Evolutionary conservation across 2,797 vertebrate genomes (phyloP).

Genomic region (Meda fulgida): DNA sequence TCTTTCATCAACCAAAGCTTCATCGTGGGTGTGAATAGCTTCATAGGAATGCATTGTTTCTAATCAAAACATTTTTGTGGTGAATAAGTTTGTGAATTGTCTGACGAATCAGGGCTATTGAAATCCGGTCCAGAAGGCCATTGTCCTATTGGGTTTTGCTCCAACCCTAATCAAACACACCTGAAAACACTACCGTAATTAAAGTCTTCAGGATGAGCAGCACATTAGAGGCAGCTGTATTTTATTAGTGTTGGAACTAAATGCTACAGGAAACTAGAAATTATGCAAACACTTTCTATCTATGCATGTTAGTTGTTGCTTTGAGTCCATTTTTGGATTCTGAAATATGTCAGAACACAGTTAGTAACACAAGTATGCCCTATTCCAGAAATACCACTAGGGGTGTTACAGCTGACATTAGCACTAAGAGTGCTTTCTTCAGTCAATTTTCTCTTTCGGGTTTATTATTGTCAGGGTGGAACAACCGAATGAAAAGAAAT

Average conservation of each 20-base stretch:
- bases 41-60: not conserved
- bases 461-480: not conserved
- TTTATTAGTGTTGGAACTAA: not conserved
- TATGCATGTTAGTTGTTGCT: not conserved
- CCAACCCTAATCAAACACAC: slow-evolving; percentile 16
- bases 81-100: not conserved
- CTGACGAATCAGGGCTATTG: not conserved
- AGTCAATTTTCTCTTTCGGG: not conserved
- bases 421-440: not conserved
- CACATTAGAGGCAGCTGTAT: slow-evolving; percentile 5
- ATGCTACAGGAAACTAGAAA: not conserved
- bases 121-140: not conserved
- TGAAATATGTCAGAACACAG: not conserved
- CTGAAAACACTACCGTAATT: not conserved
- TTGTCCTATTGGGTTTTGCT: not conserved
- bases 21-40: not conserved
- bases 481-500: not conserved
- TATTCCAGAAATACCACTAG: not conserved
- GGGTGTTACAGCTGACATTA: not conserved
- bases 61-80: not conserved
- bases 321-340: not conserved
- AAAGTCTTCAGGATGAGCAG: slow-evolving; percentile 5
- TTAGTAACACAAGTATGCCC: not conserved
- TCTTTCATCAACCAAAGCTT: not conserved
- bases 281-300: not conserved